Evolutionary conservation across 2,888 invertebrate genomes (phyloP).

Genomic region (Hypolimnas misippus): DNA sequence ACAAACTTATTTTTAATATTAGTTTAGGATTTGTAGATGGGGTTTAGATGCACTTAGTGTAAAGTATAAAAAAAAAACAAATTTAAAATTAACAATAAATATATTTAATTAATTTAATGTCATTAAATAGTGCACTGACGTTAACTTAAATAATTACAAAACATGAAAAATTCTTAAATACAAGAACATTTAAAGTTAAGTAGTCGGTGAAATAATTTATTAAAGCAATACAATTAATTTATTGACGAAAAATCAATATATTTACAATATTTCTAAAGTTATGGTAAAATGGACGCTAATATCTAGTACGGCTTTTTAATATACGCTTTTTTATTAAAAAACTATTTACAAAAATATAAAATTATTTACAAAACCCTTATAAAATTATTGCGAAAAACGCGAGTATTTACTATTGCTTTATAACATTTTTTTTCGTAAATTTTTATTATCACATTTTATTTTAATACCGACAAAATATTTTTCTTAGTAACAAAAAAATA

Average conservation of each 20-base stretch:
- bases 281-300: slow-evolving; percentile 32
- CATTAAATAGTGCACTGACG: slow-evolving; percentile 69
- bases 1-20: no score
- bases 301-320: slow-evolving; percentile 22
- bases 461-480: slow-evolving; percentile 16
- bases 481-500: slow-evolving; percentile 5
- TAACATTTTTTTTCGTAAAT: background rate
- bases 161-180: slow-evolving; percentile 24
- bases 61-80: slow-evolving; percentile 33
- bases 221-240: slow-evolving; percentile 41
- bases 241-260: slow-evolving; percentile 25
- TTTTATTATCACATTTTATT: slow-evolving; percentile 33
- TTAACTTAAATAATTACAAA: slow-evolving; percentile 44
- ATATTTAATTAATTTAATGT: slow-evolving; percentile 72
- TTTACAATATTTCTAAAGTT: slow-evolving; percentile 33
- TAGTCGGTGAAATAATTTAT: slow-evolving; percentile 42
- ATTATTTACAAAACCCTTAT: slow-evolving; percentile 37
- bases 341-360: slow-evolving; percentile 31
- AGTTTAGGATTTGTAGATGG: no score
- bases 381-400: slow-evolving; percentile 21
- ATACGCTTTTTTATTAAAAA: slow-evolving; percentile 6
- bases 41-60: no score
- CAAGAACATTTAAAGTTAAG: slow-evolving; percentile 18
- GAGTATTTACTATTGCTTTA: slow-evolving; percentile 35
- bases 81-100: slow-evolving; percentile 67